phyloP scores from a whole-genome alignment of 64 coral and sea anemone species.

The Hydrozoanthus tunicans region DNA sequence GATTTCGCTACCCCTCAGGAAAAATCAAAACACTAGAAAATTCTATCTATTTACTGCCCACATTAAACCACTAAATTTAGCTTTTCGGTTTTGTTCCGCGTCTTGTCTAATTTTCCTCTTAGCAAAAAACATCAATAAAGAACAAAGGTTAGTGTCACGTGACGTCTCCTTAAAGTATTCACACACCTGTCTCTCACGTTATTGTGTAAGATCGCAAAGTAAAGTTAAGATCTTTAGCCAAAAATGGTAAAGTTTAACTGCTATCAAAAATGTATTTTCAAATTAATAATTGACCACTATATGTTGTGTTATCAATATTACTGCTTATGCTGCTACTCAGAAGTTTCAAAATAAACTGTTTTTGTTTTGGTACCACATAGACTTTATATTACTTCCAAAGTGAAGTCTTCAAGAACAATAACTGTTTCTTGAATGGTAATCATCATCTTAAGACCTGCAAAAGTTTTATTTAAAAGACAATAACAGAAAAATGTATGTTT shows the following conservation, averaged over 20 bases:
- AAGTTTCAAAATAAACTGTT: no score
- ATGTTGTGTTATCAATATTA: not conserved
- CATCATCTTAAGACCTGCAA: no score
- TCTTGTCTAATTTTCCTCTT: not conserved
- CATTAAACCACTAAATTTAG: not conserved
- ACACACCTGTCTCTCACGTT: conserved; percentile 27
- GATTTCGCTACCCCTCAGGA: conserved; percentile 10
- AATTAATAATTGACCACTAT: no score
- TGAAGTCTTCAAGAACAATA: no score
- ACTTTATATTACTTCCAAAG: no score
- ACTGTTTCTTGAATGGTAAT: no score
- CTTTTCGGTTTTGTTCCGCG: not conserved
- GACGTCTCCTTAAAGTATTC: not conserved
- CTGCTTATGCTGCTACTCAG: not conserved
- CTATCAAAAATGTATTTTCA: no score
- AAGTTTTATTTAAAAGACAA: no score
- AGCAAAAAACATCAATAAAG: no score
- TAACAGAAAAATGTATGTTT: no score
- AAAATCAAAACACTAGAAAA: conserved; percentile 44
- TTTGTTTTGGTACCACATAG: no score
- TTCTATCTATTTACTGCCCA: not conserved
- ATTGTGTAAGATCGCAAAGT: not conserved
- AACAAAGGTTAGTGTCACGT: not conserved
- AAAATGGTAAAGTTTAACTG: not conserved
- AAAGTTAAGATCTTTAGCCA: not conserved